A percentile compares a stretch with the other conserved stretches of the same genome.
Conservation (phyloP, 1,140 invertebrate species). For the Drosophila pandora region DNA sequence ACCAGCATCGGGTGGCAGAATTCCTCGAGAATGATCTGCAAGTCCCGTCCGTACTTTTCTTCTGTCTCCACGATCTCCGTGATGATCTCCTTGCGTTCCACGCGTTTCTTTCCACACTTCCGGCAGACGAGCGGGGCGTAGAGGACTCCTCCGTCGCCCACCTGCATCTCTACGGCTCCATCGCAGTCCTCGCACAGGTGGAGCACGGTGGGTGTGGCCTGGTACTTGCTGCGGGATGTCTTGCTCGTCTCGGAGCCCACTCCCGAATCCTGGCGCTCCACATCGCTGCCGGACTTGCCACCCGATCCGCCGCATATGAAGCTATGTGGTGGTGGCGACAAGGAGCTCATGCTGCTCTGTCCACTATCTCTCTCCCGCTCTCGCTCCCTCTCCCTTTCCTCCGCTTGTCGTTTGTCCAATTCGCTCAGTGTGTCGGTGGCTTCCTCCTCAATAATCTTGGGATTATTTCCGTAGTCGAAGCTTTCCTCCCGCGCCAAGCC, state of each 20-base stretch:
- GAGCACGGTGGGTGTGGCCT: constrained; percentile 85
- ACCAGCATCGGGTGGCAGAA: constrained; percentile 97
- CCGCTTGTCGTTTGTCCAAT: constrained; percentile 65
- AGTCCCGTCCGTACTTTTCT: constrained; percentile 96
- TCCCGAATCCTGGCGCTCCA: constrained; percentile 96
- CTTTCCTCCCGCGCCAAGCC: constrained; percentile 88
- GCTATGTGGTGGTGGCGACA: constrained; percentile 73
- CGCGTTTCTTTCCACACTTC: constrained; percentile 93
- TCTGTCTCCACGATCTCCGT: constrained; percentile 98
- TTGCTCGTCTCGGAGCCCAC: constrained; percentile 96
- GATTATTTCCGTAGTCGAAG: constrained; percentile 86
- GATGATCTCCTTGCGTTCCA: constrained; percentile 96
- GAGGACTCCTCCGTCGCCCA: constrained; percentile 88
- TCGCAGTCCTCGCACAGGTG: constrained; percentile 92
- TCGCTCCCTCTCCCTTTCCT: constrained; percentile 60
- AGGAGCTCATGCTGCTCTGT: constrained; percentile 85
- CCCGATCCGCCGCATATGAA: constrained; percentile 61
- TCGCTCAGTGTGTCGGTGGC: constrained; percentile 85
- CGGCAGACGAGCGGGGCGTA: constrained; percentile 93
- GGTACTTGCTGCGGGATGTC: constrained; percentile 90
- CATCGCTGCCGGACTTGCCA: constrained; percentile 84
- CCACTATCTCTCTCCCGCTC: constrained; percentile 86
- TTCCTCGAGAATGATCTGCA: constrained; percentile 96
- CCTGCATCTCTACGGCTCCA: constrained; percentile 88
- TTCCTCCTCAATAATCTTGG: constrained; percentile 85